phyloP scores from a whole-genome alignment of 1,140 invertebrate genomes.

The Amphibalanus amphitrite region DNA sequence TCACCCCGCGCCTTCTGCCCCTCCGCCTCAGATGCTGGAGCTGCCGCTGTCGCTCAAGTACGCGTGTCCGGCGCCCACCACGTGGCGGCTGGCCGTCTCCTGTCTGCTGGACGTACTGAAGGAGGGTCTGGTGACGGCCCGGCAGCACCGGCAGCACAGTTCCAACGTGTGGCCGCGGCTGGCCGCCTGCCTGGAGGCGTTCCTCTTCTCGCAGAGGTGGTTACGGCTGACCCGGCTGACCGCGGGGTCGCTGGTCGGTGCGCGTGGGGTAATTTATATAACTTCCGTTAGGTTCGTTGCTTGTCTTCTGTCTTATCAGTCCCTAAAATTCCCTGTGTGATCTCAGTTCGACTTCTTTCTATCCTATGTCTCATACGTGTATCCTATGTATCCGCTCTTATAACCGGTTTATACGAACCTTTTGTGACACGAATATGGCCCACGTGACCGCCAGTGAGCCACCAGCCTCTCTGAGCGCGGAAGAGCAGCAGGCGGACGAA shows the following conservation, averaged over 20 bases:
- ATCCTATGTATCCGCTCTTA: constrained; percentile 11
- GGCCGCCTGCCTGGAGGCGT: constrained; percentile 69
- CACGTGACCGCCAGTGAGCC: constrained; percentile 28
- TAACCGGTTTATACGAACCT: constrained; percentile 12
- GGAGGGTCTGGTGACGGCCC: constrained; percentile 67
- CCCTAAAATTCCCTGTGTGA: too few relatives aligned
- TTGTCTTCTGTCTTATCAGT: too few relatives aligned
- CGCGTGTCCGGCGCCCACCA: constrained; percentile 55
- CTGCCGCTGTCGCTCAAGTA: constrained; percentile 66
- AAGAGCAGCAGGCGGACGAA: constrained; percentile 68
- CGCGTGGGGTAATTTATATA: too few relatives aligned
- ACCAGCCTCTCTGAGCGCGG: constrained; percentile 46
- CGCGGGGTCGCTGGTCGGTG: too few relatives aligned
- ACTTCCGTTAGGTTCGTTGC: too few relatives aligned
- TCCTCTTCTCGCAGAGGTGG: constrained; percentile 61
- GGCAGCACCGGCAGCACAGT: constrained; percentile 52
- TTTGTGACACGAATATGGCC: background rate
- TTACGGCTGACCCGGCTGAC: constrained; percentile 5
- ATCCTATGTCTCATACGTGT: background rate
- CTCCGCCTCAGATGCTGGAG: constrained; percentile 36
- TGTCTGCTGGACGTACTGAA: constrained; percentile 61
- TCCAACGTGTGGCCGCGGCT: constrained; percentile 67
- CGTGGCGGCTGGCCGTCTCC: constrained; percentile 70
- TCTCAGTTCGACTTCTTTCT: background rate
- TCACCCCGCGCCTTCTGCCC: too few relatives aligned